Conservation (phyloP, 2,113 vertebrate species). For the Notarius lentiginosus region DNA sequence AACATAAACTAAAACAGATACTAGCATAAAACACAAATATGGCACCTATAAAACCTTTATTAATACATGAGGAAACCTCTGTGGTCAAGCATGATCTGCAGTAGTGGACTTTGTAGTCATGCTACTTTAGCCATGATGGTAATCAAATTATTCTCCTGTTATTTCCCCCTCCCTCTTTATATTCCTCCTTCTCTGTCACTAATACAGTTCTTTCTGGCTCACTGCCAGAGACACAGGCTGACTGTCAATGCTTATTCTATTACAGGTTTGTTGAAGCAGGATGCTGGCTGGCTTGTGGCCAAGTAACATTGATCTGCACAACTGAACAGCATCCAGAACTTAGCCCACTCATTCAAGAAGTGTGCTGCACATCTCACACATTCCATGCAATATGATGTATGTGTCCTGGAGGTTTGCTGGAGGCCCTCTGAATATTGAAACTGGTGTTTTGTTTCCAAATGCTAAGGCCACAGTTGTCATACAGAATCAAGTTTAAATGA, state of each 20-base stretch:
- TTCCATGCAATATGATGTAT: not conserved
- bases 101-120: not conserved
- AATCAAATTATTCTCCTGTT: conserved; percentile 33
- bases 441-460: conserved; percentile 22
- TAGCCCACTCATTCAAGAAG: conserved; percentile 22
- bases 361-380: not conserved
- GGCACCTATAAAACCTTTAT: not conserved
- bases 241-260: conserved; percentile 48
- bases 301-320: conserved; percentile 41
- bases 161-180: not conserved
- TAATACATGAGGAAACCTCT: not conserved
- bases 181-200: conserved; percentile 11
- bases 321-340: conserved; percentile 31
- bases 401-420: not conserved
- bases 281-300: conserved; percentile 27
- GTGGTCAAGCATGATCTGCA: not conserved
- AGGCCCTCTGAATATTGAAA: not conserved
- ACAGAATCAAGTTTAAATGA: conserved; percentile 18
- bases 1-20: not conserved
- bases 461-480: not conserved
- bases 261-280: conserved; percentile 37
- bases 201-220: conserved; percentile 39
- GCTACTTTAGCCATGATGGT: conserved; percentile 15
- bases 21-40: not conserved
- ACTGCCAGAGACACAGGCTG: conserved; percentile 31